Evolutionary conservation across 2,113 vertebrate species (phyloP), one percentile per base, ranked within the genome.

Genomic region (Anarrhichthys ocellatus): DNA sequence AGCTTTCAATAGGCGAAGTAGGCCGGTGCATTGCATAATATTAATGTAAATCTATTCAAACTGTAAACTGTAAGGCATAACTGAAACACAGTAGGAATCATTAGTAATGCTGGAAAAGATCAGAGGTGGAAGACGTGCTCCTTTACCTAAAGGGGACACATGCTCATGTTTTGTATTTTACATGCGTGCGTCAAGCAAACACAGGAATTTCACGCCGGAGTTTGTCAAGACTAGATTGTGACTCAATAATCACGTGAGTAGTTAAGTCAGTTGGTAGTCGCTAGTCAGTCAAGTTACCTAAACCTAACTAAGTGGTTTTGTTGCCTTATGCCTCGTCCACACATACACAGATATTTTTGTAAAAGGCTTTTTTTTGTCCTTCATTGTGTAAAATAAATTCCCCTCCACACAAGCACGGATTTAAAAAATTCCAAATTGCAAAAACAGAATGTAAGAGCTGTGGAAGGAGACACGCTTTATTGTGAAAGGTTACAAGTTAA

Each of bases 31-130:
- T 87, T 67, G 78, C 76, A 92, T 89, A 90, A 65, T 66, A 87
- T 86, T 92, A n/a, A n/a, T 56, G 54, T 56, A 83, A 86, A 89
- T 83, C 76, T 85, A 88, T 62, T 89, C 83, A 88, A 4, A 32
- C 32, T 32, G 70, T 73, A 70, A 85, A 87, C 77, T 70, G 73
- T 76, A 83, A 75, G 84, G 75, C 76, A 75, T 66, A 69, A 83
- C 75, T 75, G 73, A 82, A 82, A 78, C 73, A 72, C 42, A 58
- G 80, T 8, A 52, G 24, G 62, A 78, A 40, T 73, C 22, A 64
- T 48, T 36, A 46, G 17, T 65, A 67, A 73, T n/a, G 9, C 2
- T 72, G 18, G 36, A 48, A 40, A 42, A 42, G 22, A 24, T 22
- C 17, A 36, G 50, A 17, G 9, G 22, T 56, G 34, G 20, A 38